Conservation (phyloP, 2,113 vertebrate species). For the Rynchops niger region DNA sequence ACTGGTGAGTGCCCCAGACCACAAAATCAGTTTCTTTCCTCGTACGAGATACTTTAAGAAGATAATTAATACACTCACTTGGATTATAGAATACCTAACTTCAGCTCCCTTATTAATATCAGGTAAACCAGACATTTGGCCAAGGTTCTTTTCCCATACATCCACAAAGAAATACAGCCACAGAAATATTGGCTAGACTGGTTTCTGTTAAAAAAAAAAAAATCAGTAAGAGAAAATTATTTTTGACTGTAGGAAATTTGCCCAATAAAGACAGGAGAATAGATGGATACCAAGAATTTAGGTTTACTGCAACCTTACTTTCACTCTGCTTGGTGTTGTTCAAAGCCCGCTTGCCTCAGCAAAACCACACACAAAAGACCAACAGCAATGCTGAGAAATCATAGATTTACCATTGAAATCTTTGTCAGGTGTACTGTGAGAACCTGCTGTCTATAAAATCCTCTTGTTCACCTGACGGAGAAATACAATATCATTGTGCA, state of each 20-base stretch:
- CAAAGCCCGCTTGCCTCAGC: neutral
- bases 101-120: neutral
- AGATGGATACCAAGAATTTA: neutral
- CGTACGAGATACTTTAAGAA: neutral
- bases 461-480: neutral
- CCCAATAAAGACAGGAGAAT: rapidly evolving
- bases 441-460: neutral
- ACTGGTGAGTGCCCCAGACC: neutral
- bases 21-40: neutral
- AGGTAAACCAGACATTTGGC: neutral
- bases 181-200: neutral
- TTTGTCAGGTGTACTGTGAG: neutral
- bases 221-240: neutral
- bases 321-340: neutral
- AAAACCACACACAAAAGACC: neutral
- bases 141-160: neutral
- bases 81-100: neutral
- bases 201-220: neutral
- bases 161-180: rapidly evolving
- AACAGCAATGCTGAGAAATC: neutral
- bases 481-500: neutral
- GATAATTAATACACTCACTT: neutral
- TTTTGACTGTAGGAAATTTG: neutral
- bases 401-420: neutral
- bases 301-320: neutral